Percentiles rank a stretch among this genome's conserved stretches.
Evolutionary conservation across 2,888 invertebrate species (phyloP).

Genomic region (Cephus pulcher): DNA sequence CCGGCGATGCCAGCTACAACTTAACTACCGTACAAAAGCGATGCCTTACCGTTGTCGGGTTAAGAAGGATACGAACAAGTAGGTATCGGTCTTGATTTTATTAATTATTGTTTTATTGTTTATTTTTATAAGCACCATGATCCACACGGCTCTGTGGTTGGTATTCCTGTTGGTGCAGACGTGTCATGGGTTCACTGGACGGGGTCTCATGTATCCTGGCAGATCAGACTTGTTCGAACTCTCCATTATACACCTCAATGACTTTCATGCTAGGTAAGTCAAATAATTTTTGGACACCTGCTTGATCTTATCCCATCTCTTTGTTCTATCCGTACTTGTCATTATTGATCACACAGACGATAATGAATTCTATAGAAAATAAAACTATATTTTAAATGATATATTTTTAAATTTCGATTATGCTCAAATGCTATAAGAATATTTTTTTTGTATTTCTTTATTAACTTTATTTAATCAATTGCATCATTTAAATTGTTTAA

Average conservation of each 20-base stretch:
- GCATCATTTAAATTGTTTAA: too few species aligned
- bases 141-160: not conserved
- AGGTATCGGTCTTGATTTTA: not conserved
- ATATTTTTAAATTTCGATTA: not conserved
- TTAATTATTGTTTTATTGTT: not conserved
- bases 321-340: constrained; percentile 12
- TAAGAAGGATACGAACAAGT: too few species aligned
- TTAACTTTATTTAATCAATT: too few species aligned
- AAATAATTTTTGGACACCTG: not conserved
- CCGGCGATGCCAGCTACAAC: too few species aligned
- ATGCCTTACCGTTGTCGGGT: too few species aligned
- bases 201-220: constrained; percentile 43
- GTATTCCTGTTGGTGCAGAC: constrained; percentile 18
- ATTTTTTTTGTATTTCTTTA: not conserved
- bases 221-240: constrained; percentile 68
- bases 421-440: not conserved
- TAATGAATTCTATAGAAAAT: not conserved
- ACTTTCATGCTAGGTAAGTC: constrained; percentile 72
- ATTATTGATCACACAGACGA: not conserved
- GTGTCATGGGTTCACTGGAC: constrained; percentile 43
- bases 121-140: not conserved
- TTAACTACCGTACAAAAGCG: too few species aligned
- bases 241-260: constrained; percentile 71
- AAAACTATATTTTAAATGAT: not conserved
- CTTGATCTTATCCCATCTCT: not conserved